Conservation (phyloP, 2,113 vertebrate genomes). For the Ailurus styani region DNA sequence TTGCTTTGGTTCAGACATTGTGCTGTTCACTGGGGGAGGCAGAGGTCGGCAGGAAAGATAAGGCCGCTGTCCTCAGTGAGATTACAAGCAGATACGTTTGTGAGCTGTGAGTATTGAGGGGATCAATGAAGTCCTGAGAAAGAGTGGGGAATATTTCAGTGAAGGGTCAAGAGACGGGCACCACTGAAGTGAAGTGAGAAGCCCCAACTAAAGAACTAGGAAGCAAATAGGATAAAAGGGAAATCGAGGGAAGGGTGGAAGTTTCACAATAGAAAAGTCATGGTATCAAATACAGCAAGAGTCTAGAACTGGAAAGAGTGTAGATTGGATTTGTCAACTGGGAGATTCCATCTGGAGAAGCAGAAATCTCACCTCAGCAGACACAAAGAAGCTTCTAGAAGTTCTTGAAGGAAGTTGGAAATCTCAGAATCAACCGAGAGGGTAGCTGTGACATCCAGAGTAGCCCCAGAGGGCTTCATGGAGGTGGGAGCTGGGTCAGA, state of each 20-base stretch:
- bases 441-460: background rate
- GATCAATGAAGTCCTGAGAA: background rate
- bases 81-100: background rate
- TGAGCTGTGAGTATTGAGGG: background rate
- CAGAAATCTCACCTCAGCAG: background rate
- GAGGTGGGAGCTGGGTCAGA: background rate
- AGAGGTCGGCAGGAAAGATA: background rate
- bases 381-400: background rate
- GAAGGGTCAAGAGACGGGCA: background rate
- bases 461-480: background rate
- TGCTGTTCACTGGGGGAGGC: background rate
- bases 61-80: background rate
- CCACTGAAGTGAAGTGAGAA: background rate
- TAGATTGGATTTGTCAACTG: background rate
- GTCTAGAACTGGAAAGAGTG: background rate
- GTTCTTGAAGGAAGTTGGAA: background rate
- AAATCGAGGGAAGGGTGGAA: rapidly evolving
- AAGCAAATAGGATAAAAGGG: background rate
- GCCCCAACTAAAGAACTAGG: background rate
- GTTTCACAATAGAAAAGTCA: background rate
- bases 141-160: background rate
- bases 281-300: background rate
- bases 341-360: background rate
- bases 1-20: background rate
- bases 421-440: background rate